Evolutionary conservation across 2,888 invertebrate genomes (phyloP), one percentile per base, ranked within the genome.

Genomic region (Lasioglossum lativentre): DNA sequence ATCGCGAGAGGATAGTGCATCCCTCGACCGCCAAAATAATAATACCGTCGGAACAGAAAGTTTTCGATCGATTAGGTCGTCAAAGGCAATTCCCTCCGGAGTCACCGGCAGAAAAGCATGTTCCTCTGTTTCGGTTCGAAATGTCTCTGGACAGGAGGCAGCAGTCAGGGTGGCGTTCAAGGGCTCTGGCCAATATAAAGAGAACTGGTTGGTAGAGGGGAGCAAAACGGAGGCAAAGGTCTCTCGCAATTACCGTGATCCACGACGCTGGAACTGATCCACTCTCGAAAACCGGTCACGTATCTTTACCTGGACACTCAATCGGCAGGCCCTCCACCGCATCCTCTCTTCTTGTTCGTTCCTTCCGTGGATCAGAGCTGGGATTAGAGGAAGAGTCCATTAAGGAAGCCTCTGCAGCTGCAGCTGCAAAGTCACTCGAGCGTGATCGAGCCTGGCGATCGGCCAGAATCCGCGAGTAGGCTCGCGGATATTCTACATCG

Each of bases 371-470:
- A 83, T 83, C 86, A 59, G 70, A 56, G 38, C 38, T 78, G 86
- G 92, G 91, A 91, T 91, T 92, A 91, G 91, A 92, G 90, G 88
- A 90, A 88, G 88, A 91, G 91, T 92, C 91, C 91, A 92, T 92
- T 92, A 92, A 91, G 87, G 87, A 82, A 75, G 78, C 78, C 78
- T 68, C 81, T 82, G 85, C 47, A 84, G 42, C 81, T 80, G 86
- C 86, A 86, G 79, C 85, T 85, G 89, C 88, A 90, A 86, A 90
- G 84, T 89, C 83, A 85, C 85, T 87, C 89, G 90, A 85, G 86
- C 85, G 80, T 80, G 88, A 87, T 87, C 90, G 88, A 76, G 76
- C 68, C 68, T 90, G 90, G 90, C 90, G 77, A 86, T 85, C 86
- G 86, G 88, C 90, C 90, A 90, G 89, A 85, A 89, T 87, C 77